Base-by-base conservation (phyloP, 2,797 vertebrate genomes). In the Anas acuta region DNA sequence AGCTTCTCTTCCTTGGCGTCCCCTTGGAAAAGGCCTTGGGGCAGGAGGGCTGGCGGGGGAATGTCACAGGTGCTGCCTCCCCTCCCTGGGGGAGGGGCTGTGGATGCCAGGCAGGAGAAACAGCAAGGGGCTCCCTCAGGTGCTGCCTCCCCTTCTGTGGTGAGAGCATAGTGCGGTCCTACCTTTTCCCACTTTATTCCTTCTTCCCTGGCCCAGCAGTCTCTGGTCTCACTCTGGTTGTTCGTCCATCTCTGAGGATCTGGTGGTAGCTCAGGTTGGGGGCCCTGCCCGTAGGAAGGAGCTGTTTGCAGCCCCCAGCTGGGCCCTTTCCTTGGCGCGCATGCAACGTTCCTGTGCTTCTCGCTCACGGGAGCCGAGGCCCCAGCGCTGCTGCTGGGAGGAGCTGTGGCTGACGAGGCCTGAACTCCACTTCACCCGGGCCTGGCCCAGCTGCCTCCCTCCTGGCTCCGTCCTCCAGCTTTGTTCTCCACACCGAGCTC, bases 391-490 rank as follows among this genome's bases (percentile, higher is more conserved):
- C 90, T 72, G 90, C 77, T 45, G 92, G 93, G 93, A 93, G 94
- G 87, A 91, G 83, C 94, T 72, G 91, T 33, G 91, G 80, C 85
- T 90, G 93, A 91, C 8, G 75, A 82, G 83, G 69, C 54, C 92
- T 95, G 95, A 95, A 95, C 96, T 96, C 88, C 83, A 13, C 93
- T 96, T 96, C 95, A 95, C 95, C 95, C 96, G 76, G 18, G 86
- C 77, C 94, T 81, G 95, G 92, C 90, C 94, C 96, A 80, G 90
- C 94, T 92, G 92, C 92, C 81, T 94, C 86, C 81, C 80, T 84
- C 69, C 87, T 73, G 62, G 89, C 92, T 87, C 78, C 22, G 0
- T 70, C 72, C 89, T 57, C 69, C 9, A 23, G 92, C 93, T 92
- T 85, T 92, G 84, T 80, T 95, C 93, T 94, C 84, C 0, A 3